Base-by-base conservation (phyloP, 2,113 vertebrate genomes). In the Salvelinus fontinalis region DNA sequence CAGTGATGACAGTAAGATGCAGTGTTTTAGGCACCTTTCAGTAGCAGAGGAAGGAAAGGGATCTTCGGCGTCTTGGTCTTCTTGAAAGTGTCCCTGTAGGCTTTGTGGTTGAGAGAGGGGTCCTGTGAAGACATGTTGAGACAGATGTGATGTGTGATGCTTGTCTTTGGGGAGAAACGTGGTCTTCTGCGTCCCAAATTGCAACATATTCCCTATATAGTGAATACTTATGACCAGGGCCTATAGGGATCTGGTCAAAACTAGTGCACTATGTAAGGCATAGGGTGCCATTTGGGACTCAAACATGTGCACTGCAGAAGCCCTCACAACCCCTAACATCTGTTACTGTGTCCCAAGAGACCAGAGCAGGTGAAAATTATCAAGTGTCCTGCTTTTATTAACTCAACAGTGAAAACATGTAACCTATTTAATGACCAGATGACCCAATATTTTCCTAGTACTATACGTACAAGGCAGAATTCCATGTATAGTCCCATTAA, bases 51-150 rank as follows among this genome's bases (percentile, higher is more conserved):
- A 95, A 99, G 95, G 89, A 99, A 99, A 16, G 98, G 98, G 71
- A 99, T 98, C 93, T 98, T 99, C 2, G 98, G 97, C 31, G 96
- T 94, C 85, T 99, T 98, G 97, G 99, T 99, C 93, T 98, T 99
- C 91, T 95, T 99, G 92, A 99, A 99, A 66, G 95, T 93, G 79
- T 98, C 97, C 89, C 98, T 95, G 91, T 99, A 99, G 91, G 97
- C 95, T 93, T 98, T 99, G 92, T 99, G 98, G 90, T 99, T 99
- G 86, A 97, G 92, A 11, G 97, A 99, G 49, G 98, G 98, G 87
- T 99, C 97, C 98, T 99, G 91, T 75, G 82, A 85, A 93, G 89
- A 88, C 83, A 92, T 89, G 84, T 89, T 87, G 79, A 81, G 64
- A 82, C 76, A 16, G 39, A 44, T 11, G 39, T 57, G 24, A 26